A percentile compares a stretch with the other conserved stretches of the same genome.
Conservation (phyloP, 2,888 invertebrate genomes). For the Helleia helle region DNA sequence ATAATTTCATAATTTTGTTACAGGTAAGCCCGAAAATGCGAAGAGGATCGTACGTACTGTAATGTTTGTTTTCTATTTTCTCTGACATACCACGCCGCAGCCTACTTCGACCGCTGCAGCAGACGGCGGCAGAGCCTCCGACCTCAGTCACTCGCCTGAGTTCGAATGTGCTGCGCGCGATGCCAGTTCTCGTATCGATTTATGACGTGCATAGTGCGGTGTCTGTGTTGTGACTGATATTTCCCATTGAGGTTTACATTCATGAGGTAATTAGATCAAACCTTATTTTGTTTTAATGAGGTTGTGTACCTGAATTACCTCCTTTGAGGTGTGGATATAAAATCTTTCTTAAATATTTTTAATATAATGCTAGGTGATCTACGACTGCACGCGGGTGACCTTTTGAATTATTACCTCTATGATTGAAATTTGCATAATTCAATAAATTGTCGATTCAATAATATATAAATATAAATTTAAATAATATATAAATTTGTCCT, state of each 20-base stretch:
- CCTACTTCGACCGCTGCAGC: not conserved
- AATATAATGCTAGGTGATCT: not conserved
- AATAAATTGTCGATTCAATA: no score
- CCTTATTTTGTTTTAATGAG: not conserved
- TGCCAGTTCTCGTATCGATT: not conserved
- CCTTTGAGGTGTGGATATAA: no score
- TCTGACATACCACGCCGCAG: not conserved
- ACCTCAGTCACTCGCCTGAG: conserved; percentile 3
- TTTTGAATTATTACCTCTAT: not conserved
- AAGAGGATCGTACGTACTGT: not conserved
- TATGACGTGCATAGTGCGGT: not conserved
- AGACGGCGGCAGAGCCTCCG: not conserved
- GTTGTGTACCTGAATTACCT: no score
- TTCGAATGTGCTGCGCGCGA: conserved; percentile 2
- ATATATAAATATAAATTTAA: no score
- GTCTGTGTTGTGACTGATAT: not conserved
- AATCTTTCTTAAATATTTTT: no score
- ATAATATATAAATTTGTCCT: no score
- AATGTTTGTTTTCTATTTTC: not conserved
- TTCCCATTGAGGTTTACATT: conserved; percentile 6
- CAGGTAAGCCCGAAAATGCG: not conserved
- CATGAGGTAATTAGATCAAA: not conserved
- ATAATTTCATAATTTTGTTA: no score
- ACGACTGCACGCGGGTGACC: not conserved
- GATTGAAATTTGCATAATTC: not conserved